Conservation (phyloP, 2,113 vertebrate species). For the Forbesichthys agassizii region DNA sequence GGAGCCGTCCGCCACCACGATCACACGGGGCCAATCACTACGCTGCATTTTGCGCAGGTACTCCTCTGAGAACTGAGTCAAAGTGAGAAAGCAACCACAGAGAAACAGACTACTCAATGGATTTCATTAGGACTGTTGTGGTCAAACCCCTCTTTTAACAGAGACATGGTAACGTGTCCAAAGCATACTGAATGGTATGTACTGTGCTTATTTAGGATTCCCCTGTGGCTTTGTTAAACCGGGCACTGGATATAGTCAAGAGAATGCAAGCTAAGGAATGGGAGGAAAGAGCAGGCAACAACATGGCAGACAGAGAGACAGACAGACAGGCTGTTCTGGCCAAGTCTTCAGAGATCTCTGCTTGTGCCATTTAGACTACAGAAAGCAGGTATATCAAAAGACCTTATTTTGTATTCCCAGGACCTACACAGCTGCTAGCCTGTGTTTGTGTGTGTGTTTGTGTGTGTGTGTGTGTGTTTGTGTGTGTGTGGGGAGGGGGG, state of each 20-base stretch:
- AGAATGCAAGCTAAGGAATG: constrained; percentile 11
- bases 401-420: constrained; percentile 10
- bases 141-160: too few relatives aligned
- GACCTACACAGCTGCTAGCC: constrained; percentile 12
- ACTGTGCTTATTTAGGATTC: not conserved
- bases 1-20: constrained; percentile 74
- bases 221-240: not conserved
- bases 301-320: not conserved
- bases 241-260: not conserved
- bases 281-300: constrained; percentile 13
- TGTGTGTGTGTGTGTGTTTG: too few relatives aligned
- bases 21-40: constrained; percentile 67
- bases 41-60: constrained; percentile 70
- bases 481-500: not conserved
- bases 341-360: constrained; percentile 7
- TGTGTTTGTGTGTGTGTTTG: too few relatives aligned
- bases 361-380: constrained; percentile 31
- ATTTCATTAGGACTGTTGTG: not conserved
- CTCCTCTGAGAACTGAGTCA: constrained; percentile 69
- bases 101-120: too few relatives aligned
- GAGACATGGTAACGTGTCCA: not conserved
- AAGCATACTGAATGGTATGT: not conserved
- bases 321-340: not conserved
- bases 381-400: constrained; percentile 31
- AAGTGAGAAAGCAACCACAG: not conserved